Conservation (phyloP, 2,113 vertebrate genomes). For the Gasterosteus aculeatus region DNA sequence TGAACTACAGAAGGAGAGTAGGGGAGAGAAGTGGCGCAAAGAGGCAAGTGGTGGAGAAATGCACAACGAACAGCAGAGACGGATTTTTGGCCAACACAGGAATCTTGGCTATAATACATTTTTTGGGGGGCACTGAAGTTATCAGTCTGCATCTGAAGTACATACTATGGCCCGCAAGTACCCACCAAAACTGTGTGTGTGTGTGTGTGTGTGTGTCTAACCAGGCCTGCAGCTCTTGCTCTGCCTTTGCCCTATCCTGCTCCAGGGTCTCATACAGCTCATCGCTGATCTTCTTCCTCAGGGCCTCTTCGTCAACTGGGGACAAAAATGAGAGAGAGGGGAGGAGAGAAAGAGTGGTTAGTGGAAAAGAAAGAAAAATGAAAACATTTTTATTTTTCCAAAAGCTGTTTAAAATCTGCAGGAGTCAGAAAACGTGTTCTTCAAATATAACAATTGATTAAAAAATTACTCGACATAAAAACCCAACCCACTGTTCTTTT, state of each 20-base stretch:
- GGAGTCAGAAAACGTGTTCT: background rate
- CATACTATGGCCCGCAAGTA: background rate
- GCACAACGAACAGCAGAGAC: background rate
- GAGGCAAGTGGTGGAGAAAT: background rate
- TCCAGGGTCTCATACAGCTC: slow-evolving; percentile 77
- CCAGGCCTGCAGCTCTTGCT: slow-evolving; percentile 78
- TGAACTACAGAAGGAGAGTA: background rate
- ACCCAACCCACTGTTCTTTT: background rate
- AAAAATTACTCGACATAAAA: background rate
- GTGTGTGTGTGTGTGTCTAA: slow-evolving; percentile 54
- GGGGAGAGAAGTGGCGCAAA: background rate
- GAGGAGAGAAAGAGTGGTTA: too few species aligned
- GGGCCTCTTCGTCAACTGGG: slow-evolving; percentile 76
- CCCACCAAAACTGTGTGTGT: background rate
- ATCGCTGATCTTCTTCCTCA: slow-evolving; percentile 80
- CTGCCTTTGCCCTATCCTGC: slow-evolving; percentile 73
- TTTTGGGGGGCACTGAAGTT: background rate
- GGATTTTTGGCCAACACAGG: background rate
- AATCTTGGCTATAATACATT: background rate
- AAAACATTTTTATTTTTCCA: background rate
- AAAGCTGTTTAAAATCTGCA: background rate
- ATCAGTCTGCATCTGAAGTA: slow-evolving; percentile 2
- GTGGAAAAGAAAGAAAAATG: too few species aligned
- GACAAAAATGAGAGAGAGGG: slow-evolving; percentile 3
- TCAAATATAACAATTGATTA: background rate